phyloP scores from a whole-genome alignment of 2,797 vertebrate genomes.

The Sphenodon punctatus region DNA sequence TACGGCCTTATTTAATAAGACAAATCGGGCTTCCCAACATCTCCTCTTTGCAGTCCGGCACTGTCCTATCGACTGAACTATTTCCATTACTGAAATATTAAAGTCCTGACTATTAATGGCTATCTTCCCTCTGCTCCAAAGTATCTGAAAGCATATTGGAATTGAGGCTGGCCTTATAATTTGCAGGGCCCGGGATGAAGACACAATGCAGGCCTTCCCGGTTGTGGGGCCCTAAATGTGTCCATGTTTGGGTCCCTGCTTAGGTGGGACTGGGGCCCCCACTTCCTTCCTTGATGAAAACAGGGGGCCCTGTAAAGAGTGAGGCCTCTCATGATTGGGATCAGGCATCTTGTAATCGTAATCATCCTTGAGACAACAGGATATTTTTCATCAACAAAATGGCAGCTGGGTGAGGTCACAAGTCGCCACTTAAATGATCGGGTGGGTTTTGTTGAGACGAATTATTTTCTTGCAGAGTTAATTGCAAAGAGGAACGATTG shows the following conservation, averaged over 20 bases:
- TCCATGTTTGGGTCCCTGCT: no score
- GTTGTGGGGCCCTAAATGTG: no score
- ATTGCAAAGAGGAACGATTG: conserved; percentile 15
- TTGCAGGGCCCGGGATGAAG: no score
- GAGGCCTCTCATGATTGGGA: background rate
- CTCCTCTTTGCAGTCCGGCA: rapidly evolving
- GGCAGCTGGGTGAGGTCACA: conserved; percentile 42
- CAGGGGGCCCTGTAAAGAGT: no score
- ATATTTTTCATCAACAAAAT: background rate
- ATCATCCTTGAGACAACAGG: conserved; percentile 17
- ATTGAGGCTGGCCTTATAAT: no score
- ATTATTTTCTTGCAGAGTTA: conserved; percentile 26
- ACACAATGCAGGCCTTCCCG: no score
- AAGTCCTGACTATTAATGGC: no score
- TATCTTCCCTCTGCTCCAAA: no score
- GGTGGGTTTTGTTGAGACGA: conserved; percentile 35
- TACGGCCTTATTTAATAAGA: background rate
- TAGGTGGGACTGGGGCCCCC: no score
- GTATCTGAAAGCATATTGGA: no score
- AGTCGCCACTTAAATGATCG: background rate
- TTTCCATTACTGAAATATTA: no score
- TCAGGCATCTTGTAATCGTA: background rate
- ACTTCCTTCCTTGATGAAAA: no score
- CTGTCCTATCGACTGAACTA: background rate
- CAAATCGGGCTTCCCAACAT: rapidly evolving